Evolutionary conservation across 2,113 vertebrate species (phyloP), one percentile per base, ranked within the genome.

Genomic region (Nerophis ophidion): DNA sequence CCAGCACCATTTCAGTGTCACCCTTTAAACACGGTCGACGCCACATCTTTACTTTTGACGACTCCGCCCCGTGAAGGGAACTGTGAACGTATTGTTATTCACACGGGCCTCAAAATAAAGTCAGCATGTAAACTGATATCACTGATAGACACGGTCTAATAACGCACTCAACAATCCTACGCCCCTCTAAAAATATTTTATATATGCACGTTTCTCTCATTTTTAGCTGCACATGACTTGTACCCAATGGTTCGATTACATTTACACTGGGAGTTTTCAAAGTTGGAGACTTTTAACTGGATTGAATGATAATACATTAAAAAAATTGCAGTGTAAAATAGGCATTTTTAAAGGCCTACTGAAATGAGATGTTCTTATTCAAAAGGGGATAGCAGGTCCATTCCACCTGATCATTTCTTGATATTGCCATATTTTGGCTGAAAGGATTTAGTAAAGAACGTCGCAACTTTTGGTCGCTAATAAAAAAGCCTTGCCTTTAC

Each of bases 1-100:
- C 73, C 71, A 81, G 70, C 76, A 65, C 80, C 79, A 82, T 83
- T 57, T 74, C 77, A 76, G 15, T 65, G 44, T 79, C 80, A 76
- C 80, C 81, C 82, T 56, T 86, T 81, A 80, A 81, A 81, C 60
- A 60, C 57, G 49, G 48, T 52, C 33, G 4, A 34, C 50, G 8
- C 26, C 49, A 59, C 61, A 64, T 66, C 47, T 65, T 69, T 79
- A 80, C 47, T 61, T 54, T 36, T 46, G 53, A 48, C 62, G 68
- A 62, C 51, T 70, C 12, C 48, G 70, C 65, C 65, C 35, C 62
- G 63, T 59, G 17, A 62, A 50, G 46, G 57, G 19, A 63, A 63
- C 26, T 60, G 48, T 63, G 61, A 75, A 52, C 61, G 60, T 48
- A 59, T 16, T 58, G 68, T 40, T 9, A 40, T 34, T 52, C 60